These are phyloP conservation scores for Meriones unguiculatus DNA, from an alignment of 2,113 vertebrate genomes.

Conservation along the genomic window DNA sequence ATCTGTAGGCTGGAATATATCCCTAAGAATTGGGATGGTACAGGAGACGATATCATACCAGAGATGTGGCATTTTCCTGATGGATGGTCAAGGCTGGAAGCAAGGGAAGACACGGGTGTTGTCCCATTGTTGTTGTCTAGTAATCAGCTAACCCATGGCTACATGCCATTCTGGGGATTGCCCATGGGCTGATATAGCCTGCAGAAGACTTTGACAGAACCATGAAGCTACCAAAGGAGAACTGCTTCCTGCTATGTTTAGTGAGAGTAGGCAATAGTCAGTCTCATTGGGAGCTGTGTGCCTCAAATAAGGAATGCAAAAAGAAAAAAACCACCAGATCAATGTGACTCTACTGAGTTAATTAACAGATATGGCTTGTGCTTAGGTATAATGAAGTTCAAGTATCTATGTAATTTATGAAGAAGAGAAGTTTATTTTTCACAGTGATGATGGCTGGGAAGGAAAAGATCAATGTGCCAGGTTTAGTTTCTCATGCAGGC, in stretches of 20 bases:
- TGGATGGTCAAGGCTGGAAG: not conserved
- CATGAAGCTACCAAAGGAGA: not conserved
- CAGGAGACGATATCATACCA: not conserved
- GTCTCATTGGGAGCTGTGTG: not conserved
- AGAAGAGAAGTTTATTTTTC: not conserved
- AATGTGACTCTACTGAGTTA: rapidly evolving
- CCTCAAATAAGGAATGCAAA: not conserved
- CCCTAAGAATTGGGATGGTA: not conserved
- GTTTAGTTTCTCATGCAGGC: not conserved
- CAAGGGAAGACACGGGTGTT: not conserved
- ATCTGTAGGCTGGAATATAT: not conserved
- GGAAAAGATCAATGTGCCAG: not conserved
- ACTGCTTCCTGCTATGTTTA: not conserved
- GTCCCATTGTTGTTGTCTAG: not conserved
- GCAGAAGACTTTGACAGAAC: not conserved
- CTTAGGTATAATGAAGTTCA: not conserved
- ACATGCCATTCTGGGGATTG: not conserved
- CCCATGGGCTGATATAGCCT: not conserved
- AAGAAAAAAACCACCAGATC: not conserved
- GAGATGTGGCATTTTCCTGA: not conserved
- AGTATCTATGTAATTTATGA: not conserved
- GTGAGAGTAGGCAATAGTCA: not conserved
- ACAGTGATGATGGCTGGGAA: not conserved
- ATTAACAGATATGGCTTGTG: not conserved
- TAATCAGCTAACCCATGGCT: not conserved